phyloP scores from a whole-genome alignment of 2,797 vertebrate species.

The Numenius phaeopus region DNA sequence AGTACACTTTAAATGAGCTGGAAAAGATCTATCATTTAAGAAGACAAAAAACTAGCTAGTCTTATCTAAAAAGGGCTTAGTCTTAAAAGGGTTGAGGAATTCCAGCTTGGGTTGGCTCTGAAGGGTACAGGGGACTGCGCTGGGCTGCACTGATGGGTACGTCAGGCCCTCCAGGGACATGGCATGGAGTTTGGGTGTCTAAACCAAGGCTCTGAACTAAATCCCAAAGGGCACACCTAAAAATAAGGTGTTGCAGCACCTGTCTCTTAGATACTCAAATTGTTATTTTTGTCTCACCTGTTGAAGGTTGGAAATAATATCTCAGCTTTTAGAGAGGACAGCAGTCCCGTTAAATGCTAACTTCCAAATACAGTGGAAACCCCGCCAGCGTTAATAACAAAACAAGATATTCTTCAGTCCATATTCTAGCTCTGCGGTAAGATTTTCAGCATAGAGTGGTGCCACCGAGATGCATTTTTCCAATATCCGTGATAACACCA shows the following conservation, averaged over 20 bases:
- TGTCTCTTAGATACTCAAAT: neutral
- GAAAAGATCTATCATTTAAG: neutral
- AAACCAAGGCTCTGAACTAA: neutral
- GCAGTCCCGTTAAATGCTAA: neutral
- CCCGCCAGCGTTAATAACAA: neutral
- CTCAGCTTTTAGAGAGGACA: neutral
- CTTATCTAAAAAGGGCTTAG: neutral
- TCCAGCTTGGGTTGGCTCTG: neutral
- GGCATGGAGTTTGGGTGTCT: neutral
- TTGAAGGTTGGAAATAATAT: neutral
- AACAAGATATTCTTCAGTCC: neutral
- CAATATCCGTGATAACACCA: neutral
- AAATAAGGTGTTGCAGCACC: neutral
- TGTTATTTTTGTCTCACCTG: constrained; percentile 3
- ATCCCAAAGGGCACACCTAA: neutral
- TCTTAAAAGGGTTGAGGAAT: neutral
- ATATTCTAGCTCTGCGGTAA: neutral
- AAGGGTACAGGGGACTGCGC: fast-evolving
- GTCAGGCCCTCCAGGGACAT: neutral
- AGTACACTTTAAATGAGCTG: neutral
- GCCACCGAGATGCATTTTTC: neutral
- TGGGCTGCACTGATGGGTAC: fast-evolving
- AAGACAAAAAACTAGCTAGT: neutral
- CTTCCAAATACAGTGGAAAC: neutral
- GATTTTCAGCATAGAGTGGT: neutral